phyloP scores from a whole-genome alignment of 2,888 invertebrate species.

The Andrena dorsata region DNA sequence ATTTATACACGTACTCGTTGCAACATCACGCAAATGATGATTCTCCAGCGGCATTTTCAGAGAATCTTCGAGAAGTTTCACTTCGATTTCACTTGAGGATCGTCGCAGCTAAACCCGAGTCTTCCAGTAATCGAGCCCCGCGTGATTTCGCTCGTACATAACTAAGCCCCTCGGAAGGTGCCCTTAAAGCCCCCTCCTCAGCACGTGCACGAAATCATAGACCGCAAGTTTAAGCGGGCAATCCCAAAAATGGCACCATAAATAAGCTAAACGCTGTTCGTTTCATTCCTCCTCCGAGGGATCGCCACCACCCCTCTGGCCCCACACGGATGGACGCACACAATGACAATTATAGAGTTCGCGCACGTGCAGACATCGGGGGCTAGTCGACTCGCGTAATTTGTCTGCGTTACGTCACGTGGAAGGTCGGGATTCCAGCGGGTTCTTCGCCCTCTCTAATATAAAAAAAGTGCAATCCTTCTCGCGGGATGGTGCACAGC shows the following conservation, averaged over 20 bases:
- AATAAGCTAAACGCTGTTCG: constrained; percentile 51
- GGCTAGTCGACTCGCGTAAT: constrained; percentile 68
- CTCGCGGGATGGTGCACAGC: constrained; percentile 36
- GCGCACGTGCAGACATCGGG: constrained; percentile 27
- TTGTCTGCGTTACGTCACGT: constrained; percentile 78
- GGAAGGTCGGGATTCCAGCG: constrained; percentile 69
- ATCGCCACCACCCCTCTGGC: constrained; percentile 25
- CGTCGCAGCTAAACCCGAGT: too few relatives aligned
- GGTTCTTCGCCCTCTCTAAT: constrained; percentile 57
- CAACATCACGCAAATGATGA: too few relatives aligned
- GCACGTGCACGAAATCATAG: constrained; percentile 55
- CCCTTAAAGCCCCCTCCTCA: neutral
- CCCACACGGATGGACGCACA: constrained; percentile 20
- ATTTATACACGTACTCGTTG: constrained; percentile 40
- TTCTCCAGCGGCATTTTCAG: too few relatives aligned
- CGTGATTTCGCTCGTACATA: neutral
- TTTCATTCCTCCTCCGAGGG: constrained; percentile 42
- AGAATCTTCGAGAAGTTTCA: too few relatives aligned
- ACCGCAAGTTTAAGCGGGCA: constrained; percentile 45
- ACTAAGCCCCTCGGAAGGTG: neutral
- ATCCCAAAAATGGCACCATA: constrained; percentile 57
- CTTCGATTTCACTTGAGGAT: too few relatives aligned
- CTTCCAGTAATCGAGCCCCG: neutral
- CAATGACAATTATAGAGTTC: constrained; percentile 49
- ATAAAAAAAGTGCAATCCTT: constrained; percentile 74